Percentiles rank a stretch among this genome's conserved stretches.
phyloP scores from a whole-genome alignment of 2,113 vertebrate genomes.

The Eira barbara region DNA sequence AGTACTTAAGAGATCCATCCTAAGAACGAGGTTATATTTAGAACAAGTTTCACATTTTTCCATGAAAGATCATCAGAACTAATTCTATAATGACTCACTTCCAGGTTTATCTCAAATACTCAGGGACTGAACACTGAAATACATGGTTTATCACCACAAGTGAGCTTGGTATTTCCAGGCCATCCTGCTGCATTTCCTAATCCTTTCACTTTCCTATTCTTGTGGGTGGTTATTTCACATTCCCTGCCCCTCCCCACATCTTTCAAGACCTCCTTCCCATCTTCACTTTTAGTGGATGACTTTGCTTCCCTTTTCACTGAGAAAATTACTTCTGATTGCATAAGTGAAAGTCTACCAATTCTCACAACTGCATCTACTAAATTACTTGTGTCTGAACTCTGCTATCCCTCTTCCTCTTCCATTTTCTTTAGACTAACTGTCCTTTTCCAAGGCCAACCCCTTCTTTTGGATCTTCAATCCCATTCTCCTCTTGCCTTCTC shows the following conservation, averaged over 20 bases:
- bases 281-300: background rate
- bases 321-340: background rate
- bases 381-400: background rate
- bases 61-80: conserved; percentile 31
- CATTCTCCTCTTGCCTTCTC: background rate
- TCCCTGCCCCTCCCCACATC: background rate
- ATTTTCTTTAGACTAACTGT: background rate
- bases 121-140: background rate
- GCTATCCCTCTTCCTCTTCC: background rate
- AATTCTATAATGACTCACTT: conserved; percentile 23
- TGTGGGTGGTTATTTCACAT: background rate
- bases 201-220: background rate
- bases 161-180: background rate
- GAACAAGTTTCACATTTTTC: background rate
- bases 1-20: background rate
- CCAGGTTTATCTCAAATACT: conserved; percentile 9
- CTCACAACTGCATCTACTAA: background rate
- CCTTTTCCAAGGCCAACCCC: background rate
- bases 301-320: background rate
- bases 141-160: background rate
- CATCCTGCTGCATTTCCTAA: background rate
- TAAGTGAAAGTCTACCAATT: background rate
- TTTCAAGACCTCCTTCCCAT: background rate
- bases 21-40: background rate
- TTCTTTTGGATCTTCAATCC: background rate